A percentile compares a stretch with the other conserved stretches of the same genome.
Conservation (phyloP, 2,888 invertebrate genomes). For the Drosophila nigritarsus region DNA sequence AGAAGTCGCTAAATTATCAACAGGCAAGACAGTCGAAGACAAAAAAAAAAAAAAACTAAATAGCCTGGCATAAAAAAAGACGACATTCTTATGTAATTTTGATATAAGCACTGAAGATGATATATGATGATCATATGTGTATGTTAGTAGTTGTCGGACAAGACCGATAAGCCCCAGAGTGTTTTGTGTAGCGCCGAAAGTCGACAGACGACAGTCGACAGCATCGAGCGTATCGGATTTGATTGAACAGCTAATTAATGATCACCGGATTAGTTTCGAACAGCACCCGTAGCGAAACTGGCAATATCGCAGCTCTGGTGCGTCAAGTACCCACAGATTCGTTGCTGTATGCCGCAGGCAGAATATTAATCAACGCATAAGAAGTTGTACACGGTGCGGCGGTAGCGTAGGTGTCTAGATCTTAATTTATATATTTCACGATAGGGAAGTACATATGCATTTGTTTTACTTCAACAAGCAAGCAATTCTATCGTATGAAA, state of each 20-base stretch:
- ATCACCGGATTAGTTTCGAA: conserved; percentile 59
- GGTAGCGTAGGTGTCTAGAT: conserved; percentile 65
- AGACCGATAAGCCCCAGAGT: conserved; percentile 30
- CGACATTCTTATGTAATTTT: conserved; percentile 11
- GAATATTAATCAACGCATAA: conserved; percentile 72
- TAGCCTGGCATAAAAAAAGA: conserved; percentile 5
- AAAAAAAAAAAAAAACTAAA: not conserved
- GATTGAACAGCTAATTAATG: conserved; percentile 78
- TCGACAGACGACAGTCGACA: conserved; percentile 35
- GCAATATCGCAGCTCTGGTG: conserved; percentile 30
- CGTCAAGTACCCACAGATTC: conserved; percentile 68
- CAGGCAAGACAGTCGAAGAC: conserved; percentile 10
- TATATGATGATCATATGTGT: not conserved
- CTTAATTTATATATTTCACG: conserved; percentile 36
- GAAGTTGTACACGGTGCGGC: conserved; percentile 21
- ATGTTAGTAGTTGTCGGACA: conserved; percentile 9
- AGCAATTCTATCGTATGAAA: conserved; percentile 20
- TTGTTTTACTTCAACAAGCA: conserved; percentile 19
- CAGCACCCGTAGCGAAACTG: conserved; percentile 37
- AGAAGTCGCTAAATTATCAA: conserved; percentile 30
- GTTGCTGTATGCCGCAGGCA: conserved; percentile 69
- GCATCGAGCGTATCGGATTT: conserved; percentile 64
- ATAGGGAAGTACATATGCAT: conserved; percentile 52
- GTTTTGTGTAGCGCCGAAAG: conserved; percentile 46
- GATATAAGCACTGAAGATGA: conserved; percentile 2